phyloP scores from a whole-genome alignment of 2,888 invertebrate genomes.

The Adelphocoris suturalis region DNA sequence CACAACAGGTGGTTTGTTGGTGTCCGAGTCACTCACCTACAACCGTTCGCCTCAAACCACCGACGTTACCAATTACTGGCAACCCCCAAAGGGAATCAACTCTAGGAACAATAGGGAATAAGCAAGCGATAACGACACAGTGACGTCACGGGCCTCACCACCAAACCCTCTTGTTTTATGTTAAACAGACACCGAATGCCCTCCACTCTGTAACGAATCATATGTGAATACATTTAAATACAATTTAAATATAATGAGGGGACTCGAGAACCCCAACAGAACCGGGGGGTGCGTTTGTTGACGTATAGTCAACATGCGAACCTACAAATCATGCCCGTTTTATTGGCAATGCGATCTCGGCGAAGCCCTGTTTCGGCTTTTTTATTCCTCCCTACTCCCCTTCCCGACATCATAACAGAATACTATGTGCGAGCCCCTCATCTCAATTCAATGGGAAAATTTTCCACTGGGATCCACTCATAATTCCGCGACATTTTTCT shows the following conservation, averaged over 20 bases:
- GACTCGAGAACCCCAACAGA: constrained; percentile 16
- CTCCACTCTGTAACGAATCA: constrained; percentile 68
- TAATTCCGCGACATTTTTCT: not conserved
- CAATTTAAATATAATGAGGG: constrained; percentile 73
- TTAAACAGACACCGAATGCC: constrained; percentile 61
- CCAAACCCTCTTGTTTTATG: constrained; percentile 69
- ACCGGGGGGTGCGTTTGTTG: constrained; percentile 66
- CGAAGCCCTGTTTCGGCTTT: constrained; percentile 10
- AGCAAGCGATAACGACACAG: constrained; percentile 57
- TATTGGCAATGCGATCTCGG: constrained; percentile 16
- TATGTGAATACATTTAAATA: constrained; percentile 74
- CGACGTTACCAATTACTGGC: constrained; percentile 60
- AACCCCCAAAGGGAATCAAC: constrained; percentile 4
- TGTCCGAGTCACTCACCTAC: constrained; percentile 39
- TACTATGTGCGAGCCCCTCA: not conserved
- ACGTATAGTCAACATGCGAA: constrained; percentile 68
- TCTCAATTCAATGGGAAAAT: constrained; percentile 9
- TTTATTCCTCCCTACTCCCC: not conserved
- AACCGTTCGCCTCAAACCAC: constrained; percentile 13
- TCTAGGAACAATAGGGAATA: constrained; percentile 52
- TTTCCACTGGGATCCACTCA: not conserved
- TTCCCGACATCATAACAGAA: constrained; percentile 30
- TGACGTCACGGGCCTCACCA: constrained; percentile 52
- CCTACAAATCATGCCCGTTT: constrained; percentile 66
- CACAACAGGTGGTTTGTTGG: constrained; percentile 17